These are phyloP conservation scores for Pseudococcus longispinus DNA, from an alignment of 2,888 invertebrate species.

Conservation along the genomic window DNA sequence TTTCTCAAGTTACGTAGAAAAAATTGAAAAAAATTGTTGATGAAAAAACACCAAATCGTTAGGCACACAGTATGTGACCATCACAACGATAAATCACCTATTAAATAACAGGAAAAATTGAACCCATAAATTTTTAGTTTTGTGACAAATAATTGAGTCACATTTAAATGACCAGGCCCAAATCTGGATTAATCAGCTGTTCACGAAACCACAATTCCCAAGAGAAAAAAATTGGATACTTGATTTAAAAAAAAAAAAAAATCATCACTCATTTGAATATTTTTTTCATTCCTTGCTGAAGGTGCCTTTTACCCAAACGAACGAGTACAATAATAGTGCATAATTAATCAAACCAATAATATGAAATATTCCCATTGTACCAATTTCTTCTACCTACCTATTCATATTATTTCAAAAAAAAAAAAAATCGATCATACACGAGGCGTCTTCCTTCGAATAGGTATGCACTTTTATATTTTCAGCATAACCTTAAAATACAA, in stretches of 20 bases:
- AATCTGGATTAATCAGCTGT: no score
- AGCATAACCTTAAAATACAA: background rate
- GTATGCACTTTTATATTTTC: background rate
- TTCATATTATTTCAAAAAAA: background rate
- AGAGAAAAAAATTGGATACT: no score
- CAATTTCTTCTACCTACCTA: background rate
- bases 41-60: no score
- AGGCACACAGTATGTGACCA: no score
- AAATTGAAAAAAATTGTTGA: no score
- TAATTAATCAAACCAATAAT: background rate
- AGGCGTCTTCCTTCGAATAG: background rate
- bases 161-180: no score
- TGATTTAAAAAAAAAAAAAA: background rate
- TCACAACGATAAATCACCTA: no score
- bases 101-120: no score
- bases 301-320: background rate
- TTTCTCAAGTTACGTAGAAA: no score
- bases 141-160: no score
- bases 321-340: background rate
- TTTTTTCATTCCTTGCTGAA: background rate
- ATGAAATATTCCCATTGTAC: background rate
- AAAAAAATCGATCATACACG: background rate
- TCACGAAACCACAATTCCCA: no score
- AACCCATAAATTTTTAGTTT: no score
- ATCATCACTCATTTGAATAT: background rate